A percentile compares a stretch with the other conserved stretches of the same genome.
phyloP scores from a whole-genome alignment of 2,113 vertebrate genomes.

The Riparia riparia region DNA sequence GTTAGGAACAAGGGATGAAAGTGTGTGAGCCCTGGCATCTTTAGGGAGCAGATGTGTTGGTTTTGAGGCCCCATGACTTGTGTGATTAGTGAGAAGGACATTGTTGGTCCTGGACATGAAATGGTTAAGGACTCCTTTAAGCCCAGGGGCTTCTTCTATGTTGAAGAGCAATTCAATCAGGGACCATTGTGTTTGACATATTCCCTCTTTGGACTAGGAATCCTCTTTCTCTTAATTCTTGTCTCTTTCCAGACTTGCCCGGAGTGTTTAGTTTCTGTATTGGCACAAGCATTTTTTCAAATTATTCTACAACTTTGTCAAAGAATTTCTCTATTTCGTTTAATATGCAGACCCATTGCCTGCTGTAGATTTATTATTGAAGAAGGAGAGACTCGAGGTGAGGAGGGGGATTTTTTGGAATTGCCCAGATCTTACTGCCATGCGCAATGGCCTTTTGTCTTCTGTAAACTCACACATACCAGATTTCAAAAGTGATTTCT shows the following conservation, averaged over 20 bases:
- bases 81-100: background rate
- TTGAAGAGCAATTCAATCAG: background rate
- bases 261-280: background rate
- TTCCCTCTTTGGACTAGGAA: background rate
- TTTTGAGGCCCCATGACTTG: background rate
- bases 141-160: background rate
- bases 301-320: background rate
- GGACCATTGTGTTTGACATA: background rate
- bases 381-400: no score
- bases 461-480: background rate
- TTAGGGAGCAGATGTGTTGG: background rate
- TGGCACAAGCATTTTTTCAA: background rate
- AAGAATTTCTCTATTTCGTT: background rate
- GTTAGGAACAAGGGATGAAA: background rate
- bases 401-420: no score
- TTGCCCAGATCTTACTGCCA: no score
- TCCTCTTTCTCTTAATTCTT: background rate
- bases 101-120: background rate
- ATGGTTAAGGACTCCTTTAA: background rate
- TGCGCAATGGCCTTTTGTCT: no score
- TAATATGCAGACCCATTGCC: no score
- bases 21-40: background rate
- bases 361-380: no score
- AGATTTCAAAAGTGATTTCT: background rate
- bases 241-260: background rate